Percentiles rank a stretch among this genome's conserved stretches.
These are phyloP conservation scores for Zelleria hepariella DNA, from an alignment of 2,888 invertebrate genomes.

Conservation along the genomic window DNA sequence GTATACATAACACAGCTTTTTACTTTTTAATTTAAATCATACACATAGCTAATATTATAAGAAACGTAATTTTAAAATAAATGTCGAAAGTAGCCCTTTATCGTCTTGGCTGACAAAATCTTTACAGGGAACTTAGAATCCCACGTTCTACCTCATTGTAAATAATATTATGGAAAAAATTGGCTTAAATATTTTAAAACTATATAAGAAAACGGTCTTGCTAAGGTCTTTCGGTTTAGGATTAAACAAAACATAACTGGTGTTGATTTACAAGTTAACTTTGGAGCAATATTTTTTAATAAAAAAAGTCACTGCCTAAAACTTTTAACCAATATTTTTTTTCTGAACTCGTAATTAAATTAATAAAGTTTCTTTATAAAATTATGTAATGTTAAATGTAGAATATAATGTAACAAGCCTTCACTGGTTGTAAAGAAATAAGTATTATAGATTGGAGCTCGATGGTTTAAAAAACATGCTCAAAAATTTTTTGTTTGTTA, in stretches of 20 bases:
- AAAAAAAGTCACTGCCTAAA: constrained; percentile 44
- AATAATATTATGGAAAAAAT: constrained; percentile 44
- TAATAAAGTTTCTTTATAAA: background rate
- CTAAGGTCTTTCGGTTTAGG: constrained; percentile 37
- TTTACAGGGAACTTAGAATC: constrained; percentile 19
- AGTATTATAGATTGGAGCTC: background rate
- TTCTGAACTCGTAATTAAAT: constrained; percentile 6
- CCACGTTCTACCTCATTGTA: constrained; percentile 69
- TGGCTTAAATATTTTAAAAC: constrained; percentile 40
- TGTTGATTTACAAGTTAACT: constrained; percentile 31
- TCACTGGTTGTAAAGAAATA: background rate
- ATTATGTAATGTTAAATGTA: background rate
- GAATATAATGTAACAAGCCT: background rate
- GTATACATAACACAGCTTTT: too few species aligned
- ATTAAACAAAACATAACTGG: constrained; percentile 23
- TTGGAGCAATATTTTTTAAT: constrained; percentile 57
- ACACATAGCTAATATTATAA: background rate
- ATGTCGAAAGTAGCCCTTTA: constrained; percentile 18
- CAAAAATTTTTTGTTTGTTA: background rate
- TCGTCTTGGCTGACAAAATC: constrained; percentile 46
- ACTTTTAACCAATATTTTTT: constrained; percentile 22
- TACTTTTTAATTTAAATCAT: too few species aligned
- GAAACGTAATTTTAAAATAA: constrained; percentile 22
- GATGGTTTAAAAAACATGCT: background rate
- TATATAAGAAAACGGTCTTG: constrained; percentile 40